Conservation (phyloP, 1,140 invertebrate genomes). For the Proctacanthus coquilletti region DNA sequence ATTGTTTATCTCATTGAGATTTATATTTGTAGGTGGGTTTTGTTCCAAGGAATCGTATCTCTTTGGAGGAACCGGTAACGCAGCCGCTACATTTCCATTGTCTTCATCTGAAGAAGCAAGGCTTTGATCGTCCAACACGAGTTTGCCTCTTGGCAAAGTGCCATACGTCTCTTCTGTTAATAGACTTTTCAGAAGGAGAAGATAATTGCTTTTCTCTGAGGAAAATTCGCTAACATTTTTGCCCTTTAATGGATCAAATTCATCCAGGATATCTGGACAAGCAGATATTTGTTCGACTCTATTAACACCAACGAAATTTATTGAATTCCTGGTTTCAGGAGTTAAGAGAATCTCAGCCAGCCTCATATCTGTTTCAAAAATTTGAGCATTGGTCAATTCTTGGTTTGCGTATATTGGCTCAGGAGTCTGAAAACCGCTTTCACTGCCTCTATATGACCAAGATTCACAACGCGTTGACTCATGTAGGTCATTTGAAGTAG, state of each 20-base stretch:
- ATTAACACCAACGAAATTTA: neutral
- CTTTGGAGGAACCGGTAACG: conserved; percentile 16
- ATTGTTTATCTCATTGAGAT: too few relatives aligned
- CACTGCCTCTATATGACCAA: conserved; percentile 1
- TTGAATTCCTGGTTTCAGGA: too few relatives aligned
- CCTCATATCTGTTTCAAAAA: conserved; percentile 24
- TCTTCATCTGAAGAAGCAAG: conserved; percentile 26
- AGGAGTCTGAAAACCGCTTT: conserved; percentile 9
- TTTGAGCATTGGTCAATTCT: conserved; percentile 21
- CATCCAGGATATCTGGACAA: conserved; percentile 17
- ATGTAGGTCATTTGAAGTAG: neutral
- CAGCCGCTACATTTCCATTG: conserved; percentile 10
- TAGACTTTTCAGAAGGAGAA: conserved; percentile 23
- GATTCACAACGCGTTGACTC: conserved; percentile 2
- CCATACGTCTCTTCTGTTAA: conserved; percentile 28
- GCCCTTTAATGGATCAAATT: conserved; percentile 25
- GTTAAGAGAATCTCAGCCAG: too few relatives aligned
- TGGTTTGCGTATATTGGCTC: conserved; percentile 28
- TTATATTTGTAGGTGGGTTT: too few relatives aligned
- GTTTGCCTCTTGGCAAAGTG: conserved; percentile 11
- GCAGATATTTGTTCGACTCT: too few relatives aligned
- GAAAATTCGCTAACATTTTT: too few relatives aligned
- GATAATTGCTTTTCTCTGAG: conserved; percentile 27
- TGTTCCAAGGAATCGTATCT: conserved; percentile 2
- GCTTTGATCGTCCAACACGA: conserved; percentile 19